These are phyloP conservation scores for Cheilosia impressa DNA, from an alignment of 2,888 invertebrate genomes.

Conservation along the genomic window DNA sequence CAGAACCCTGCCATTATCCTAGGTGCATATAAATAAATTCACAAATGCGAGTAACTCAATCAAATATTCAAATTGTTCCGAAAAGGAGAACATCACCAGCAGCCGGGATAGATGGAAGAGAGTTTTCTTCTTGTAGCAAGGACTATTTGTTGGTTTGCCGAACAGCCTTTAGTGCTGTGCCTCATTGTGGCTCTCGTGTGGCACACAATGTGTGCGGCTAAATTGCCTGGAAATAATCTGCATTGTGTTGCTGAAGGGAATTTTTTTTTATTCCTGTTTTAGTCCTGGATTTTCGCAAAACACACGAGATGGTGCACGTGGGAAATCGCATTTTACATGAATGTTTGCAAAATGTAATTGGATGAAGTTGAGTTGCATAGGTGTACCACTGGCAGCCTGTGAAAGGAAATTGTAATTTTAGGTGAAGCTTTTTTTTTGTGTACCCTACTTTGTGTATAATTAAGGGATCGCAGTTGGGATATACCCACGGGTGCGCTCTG, in stretches of 20 bases:
- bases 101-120: conserved; percentile 23
- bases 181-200: conserved; percentile 65
- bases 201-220: conserved; percentile 63
- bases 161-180: conserved; percentile 33
- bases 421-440: conserved; percentile 7
- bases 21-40: conserved; percentile 66
- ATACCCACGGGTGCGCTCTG: no score
- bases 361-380: conserved; percentile 71
- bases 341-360: conserved; percentile 73
- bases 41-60: conserved; percentile 69
- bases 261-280: conserved; percentile 24
- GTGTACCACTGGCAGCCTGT: conserved; percentile 31
- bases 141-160: conserved; percentile 1
- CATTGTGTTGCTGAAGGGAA: conserved; percentile 60
- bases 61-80: conserved; percentile 73
- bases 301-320: conserved; percentile 43
- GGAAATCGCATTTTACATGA: conserved; percentile 68
- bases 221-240: conserved; percentile 75
- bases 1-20: conserved; percentile 44
- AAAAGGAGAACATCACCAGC: conserved; percentile 50
- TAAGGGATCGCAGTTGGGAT: conserved; percentile 9
- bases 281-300: conserved; percentile 42
- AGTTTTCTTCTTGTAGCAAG: background rate
- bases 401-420: conserved; percentile 54
- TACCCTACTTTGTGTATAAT: background rate